Conservation (phyloP, 2,113 vertebrate species). For the Pomatorhinus ruficollis region DNA sequence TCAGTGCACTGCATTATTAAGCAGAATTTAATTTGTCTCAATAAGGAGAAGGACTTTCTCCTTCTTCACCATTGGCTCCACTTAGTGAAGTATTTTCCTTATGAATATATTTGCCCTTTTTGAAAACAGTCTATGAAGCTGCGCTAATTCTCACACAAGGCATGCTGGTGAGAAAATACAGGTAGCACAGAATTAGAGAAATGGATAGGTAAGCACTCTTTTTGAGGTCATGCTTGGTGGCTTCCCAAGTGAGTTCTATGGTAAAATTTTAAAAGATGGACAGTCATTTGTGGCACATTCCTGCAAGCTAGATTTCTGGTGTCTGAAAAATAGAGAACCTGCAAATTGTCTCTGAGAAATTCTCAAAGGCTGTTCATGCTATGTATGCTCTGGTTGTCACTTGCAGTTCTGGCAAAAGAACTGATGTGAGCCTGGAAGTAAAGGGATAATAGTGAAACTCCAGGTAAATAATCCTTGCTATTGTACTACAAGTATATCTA, state of each 20-base stretch:
- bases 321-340: background rate
- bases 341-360: background rate
- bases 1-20: background rate
- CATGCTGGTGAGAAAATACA: background rate
- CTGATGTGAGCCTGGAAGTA: background rate
- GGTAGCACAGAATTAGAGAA: background rate
- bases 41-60: background rate
- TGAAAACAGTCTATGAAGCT: background rate
- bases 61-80: background rate
- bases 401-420: constrained; percentile 5
- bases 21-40: background rate
- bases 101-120: background rate
- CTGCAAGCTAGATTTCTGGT: background rate
- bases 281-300: background rate
- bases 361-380: background rate
- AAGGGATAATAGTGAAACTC: background rate
- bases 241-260: background rate
- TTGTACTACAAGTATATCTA: background rate
- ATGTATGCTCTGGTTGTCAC: background rate
- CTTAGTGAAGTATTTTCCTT: background rate
- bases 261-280: background rate
- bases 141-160: background rate
- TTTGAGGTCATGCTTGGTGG: background rate
- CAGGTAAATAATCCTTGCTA: constrained; percentile 21
- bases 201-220: background rate